Evolutionary conservation across 2,888 invertebrate genomes (phyloP).

Genomic region (Helobdella robusta): DNA sequence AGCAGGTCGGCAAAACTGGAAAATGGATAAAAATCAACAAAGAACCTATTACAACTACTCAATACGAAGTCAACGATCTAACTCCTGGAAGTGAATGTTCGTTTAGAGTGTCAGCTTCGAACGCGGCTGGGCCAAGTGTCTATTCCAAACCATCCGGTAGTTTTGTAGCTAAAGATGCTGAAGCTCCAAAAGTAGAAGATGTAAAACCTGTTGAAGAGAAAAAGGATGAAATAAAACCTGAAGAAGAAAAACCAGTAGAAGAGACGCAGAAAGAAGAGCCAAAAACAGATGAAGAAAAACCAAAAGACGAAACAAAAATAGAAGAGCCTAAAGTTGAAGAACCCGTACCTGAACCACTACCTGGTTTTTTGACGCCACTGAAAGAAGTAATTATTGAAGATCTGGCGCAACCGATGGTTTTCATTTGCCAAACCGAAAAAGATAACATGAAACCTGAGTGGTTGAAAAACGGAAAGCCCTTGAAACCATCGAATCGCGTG

Average conservation of each 20-base stretch:
- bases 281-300: neutral
- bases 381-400: conserved; percentile 42
- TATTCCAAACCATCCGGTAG: conserved; percentile 38
- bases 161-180: conserved; percentile 44
- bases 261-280: conserved; percentile 5
- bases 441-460: conserved; percentile 69
- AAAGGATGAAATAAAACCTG: neutral
- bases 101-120: conserved; percentile 47
- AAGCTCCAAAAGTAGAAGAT: neutral
- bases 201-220: neutral
- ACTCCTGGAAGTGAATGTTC: conserved; percentile 40
- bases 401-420: conserved; percentile 38
- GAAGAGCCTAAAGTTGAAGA: neutral
- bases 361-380: conserved; percentile 35
- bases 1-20: conserved; percentile 52
- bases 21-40: conserved; percentile 88
- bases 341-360: neutral
- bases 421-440: conserved; percentile 73
- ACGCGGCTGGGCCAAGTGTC: conserved; percentile 44
- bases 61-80: conserved; percentile 39
- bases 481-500: conserved; percentile 30
- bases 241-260: neutral
- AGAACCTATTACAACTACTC: conserved; percentile 59
- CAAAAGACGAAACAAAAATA: conserved; percentile 10
- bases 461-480: conserved; percentile 45